Conservation (phyloP, 1,140 invertebrate genomes). For the Apis florea region DNA sequence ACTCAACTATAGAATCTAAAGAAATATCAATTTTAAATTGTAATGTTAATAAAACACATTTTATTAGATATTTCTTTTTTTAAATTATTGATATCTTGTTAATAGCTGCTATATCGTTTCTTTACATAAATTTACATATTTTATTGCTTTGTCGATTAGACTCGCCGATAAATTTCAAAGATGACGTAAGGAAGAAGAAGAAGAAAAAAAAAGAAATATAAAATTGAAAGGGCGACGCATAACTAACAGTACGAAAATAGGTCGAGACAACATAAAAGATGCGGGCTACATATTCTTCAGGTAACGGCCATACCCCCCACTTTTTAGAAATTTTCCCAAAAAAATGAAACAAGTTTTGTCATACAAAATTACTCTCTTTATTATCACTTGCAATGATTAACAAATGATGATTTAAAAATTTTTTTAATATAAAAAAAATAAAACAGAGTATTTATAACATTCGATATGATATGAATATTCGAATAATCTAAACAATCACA, state of each 20-base stretch:
- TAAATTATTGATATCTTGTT: not conserved
- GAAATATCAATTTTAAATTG: too few species aligned
- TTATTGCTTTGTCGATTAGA: constrained; percentile 14
- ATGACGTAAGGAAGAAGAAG: constrained; percentile 11
- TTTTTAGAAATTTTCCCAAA: not conserved
- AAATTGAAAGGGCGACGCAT: constrained; percentile 22
- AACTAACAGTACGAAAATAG: constrained; percentile 33
- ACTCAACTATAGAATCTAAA: too few species aligned
- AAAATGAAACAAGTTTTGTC: constrained; percentile 4
- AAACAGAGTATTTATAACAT: not conserved
- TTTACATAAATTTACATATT: constrained; percentile 24
- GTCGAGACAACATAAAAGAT: constrained; percentile 35
- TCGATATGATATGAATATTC: not conserved
- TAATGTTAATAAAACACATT: not conserved
- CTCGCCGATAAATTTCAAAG: constrained; percentile 7
- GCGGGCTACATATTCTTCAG: constrained; percentile 6
- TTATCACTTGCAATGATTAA: not conserved
- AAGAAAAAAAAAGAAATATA: not conserved
- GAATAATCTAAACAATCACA: not conserved
- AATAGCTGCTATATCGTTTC: not conserved
- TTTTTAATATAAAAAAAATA: not conserved
- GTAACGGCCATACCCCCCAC: constrained; percentile 22
- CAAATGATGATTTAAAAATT: not conserved
- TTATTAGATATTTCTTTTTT: not conserved
- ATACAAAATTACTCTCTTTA: not conserved